Conservation (phyloP, 2,888 invertebrate genomes). For the Chrysolina americana region DNA sequence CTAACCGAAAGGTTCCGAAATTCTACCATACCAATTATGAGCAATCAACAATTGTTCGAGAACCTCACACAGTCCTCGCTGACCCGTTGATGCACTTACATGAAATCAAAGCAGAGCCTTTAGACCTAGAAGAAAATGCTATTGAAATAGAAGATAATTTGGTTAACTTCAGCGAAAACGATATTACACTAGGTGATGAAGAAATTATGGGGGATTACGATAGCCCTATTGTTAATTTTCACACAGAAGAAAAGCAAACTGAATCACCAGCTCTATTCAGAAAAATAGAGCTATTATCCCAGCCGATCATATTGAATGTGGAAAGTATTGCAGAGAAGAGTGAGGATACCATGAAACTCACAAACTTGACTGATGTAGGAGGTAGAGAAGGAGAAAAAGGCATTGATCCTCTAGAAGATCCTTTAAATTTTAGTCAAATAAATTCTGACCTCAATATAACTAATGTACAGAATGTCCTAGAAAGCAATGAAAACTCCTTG, state of each 20-base stretch:
- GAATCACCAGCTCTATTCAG: slow-evolving; percentile 18
- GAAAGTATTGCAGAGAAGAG: slow-evolving; percentile 47
- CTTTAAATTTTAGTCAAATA: slow-evolving; percentile 40
- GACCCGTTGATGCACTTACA: slow-evolving; percentile 58
- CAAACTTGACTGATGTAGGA: slow-evolving; percentile 33
- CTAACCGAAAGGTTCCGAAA: slow-evolving; percentile 67
- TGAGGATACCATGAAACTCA: slow-evolving; percentile 30
- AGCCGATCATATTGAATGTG: slow-evolving; percentile 52
- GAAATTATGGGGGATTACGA: slow-evolving; percentile 55
- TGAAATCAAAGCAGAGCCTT: slow-evolving; percentile 66
- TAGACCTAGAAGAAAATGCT: slow-evolving; percentile 61
- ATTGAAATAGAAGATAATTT: slow-evolving; percentile 57
- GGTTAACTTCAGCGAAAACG: slow-evolving; percentile 49
- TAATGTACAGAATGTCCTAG: slow-evolving; percentile 47
- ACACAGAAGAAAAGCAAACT: slow-evolving; percentile 22
- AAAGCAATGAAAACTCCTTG: slow-evolving; percentile 37
- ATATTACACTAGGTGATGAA: slow-evolving; percentile 49
- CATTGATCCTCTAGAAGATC: slow-evolving; percentile 40
- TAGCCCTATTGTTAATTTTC: slow-evolving; percentile 51
- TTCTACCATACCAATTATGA: slow-evolving; percentile 59
- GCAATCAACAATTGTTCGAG: slow-evolving; percentile 43
- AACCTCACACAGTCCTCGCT: slow-evolving; percentile 49
- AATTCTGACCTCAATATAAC: slow-evolving; percentile 45
- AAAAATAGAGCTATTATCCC: slow-evolving; percentile 38
- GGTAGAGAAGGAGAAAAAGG: slow-evolving; percentile 6